phyloP scores from a whole-genome alignment of 2,113 vertebrate genomes.

The Typhlomys cinereus region DNA sequence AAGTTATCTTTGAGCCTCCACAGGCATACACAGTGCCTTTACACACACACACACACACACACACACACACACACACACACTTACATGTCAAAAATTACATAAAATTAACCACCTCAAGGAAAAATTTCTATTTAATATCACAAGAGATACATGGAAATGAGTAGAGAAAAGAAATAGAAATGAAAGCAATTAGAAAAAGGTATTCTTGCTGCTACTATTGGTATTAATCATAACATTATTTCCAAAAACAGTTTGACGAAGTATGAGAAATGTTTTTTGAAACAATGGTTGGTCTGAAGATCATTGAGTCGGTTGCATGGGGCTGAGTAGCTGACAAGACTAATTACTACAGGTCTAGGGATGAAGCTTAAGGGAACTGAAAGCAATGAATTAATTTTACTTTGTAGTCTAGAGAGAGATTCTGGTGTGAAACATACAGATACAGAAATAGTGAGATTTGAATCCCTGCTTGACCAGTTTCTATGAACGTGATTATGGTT shows the following conservation, averaged over 20 bases:
- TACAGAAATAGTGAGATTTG: neutral
- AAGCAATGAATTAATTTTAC: neutral
- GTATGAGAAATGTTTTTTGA: neutral
- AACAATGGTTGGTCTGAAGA: neutral
- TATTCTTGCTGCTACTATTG: neutral
- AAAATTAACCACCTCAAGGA: neutral
- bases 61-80: no score
- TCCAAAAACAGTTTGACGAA: neutral
- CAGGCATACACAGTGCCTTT: no score
- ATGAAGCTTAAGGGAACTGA: neutral
- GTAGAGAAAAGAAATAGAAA: neutral
- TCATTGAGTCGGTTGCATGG: neutral
- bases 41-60: no score
- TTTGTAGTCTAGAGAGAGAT: neutral
- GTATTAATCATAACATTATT: neutral
- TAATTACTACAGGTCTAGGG: neutral
- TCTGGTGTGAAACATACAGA: neutral
- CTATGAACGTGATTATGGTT: neutral
- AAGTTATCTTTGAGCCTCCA: no score
- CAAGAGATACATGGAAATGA: neutral
- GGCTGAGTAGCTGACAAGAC: neutral
- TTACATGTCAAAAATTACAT: no score
- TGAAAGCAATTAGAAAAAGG: neutral
- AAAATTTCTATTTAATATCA: neutral
- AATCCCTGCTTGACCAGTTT: neutral